Conservation (phyloP, 2,797 vertebrate species). For the Danionella dracula region DNA sequence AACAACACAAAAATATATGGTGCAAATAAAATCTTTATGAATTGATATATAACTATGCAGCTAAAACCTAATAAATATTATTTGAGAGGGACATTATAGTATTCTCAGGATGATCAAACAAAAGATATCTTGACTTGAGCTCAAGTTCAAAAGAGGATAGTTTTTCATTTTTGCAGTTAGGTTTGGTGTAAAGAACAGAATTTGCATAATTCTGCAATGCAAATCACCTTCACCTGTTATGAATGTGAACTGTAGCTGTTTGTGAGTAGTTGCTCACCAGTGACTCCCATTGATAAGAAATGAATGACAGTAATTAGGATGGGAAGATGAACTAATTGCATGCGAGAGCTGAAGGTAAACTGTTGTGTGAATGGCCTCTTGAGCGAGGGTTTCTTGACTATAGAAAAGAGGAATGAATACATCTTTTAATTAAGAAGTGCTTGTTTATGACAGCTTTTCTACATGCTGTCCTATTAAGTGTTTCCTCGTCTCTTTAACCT, state of each 20-base stretch:
- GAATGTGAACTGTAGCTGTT: conserved; percentile 45
- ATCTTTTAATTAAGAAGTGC: conserved; percentile 58
- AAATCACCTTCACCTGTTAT: conserved; percentile 1
- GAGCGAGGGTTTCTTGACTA: conserved; percentile 56
- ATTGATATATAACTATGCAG: background rate
- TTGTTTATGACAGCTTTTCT: conserved; percentile 44
- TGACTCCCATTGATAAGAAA: conserved; percentile 61
- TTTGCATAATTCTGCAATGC: conserved; percentile 26
- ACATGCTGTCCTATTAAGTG: conserved; percentile 18
- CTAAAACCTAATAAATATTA: background rate
- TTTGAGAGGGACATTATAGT: background rate
- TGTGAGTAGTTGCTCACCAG: conserved; percentile 54
- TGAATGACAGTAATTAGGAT: conserved; percentile 71
- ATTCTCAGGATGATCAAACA: no score
- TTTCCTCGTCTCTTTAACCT: background rate
- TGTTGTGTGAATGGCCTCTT: conserved; percentile 46
- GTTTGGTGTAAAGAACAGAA: conserved; percentile 35
- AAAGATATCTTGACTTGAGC: no score
- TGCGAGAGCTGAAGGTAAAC: conserved; percentile 39
- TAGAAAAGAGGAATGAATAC: conserved; percentile 57
- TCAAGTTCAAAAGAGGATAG: background rate
- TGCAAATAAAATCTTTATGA: background rate
- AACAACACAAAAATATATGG: background rate
- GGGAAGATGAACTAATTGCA: conserved; percentile 64
- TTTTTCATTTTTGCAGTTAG: background rate